Conservation (phyloP, 2,113 vertebrate species). For the Trogon surrucura region DNA sequence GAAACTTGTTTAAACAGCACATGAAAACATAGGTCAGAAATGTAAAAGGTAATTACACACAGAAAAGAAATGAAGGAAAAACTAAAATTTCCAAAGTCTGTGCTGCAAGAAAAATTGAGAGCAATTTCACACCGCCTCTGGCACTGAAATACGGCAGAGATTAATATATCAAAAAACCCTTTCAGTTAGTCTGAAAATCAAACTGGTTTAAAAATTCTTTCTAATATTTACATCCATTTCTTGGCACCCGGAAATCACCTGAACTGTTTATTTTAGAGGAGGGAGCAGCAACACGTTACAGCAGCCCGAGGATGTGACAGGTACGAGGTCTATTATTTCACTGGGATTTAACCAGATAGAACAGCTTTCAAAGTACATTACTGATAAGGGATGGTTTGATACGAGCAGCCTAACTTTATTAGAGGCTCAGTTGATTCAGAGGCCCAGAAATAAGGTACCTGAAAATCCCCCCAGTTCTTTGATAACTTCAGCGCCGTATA, state of each 20-base stretch:
- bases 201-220: neutral
- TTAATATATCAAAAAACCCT: neutral
- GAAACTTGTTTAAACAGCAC: neutral
- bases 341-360: conserved; percentile 57
- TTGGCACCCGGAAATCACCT: neutral
- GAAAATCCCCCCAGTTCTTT: conserved; percentile 13
- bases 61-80: neutral
- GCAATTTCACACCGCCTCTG: neutral
- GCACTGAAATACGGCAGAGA: neutral
- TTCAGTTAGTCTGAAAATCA: neutral
- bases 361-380: conserved; percentile 63
- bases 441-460: conserved; percentile 36
- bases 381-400: conserved; percentile 57
- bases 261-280: conserved; percentile 18
- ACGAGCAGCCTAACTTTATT: conserved; percentile 48
- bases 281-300: neutral
- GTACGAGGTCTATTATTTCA: conserved; percentile 56
- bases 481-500: neutral
- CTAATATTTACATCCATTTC: neutral
- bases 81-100: neutral
- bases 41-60: neutral
- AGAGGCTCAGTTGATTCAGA: conserved; percentile 44
- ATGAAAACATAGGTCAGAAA: neutral
- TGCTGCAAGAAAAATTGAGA: neutral
- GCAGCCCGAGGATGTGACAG: conserved; percentile 46